phyloP scores from a whole-genome alignment of 2,797 vertebrate genomes.

The Anabas testudineus region DNA sequence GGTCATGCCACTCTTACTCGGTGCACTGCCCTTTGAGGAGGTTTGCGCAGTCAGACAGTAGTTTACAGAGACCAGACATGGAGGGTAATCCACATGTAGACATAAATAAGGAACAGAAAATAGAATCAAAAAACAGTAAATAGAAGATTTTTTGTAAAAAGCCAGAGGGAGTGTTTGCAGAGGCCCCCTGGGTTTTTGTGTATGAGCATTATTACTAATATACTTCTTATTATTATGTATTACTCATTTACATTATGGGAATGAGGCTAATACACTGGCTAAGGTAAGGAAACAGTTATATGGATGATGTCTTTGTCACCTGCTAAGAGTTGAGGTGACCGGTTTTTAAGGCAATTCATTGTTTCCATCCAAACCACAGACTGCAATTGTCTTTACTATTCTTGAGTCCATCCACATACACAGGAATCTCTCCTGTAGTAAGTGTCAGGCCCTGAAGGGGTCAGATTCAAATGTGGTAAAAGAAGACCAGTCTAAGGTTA shows the following conservation, averaged over 20 bases:
- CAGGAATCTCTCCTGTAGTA: slow-evolving; percentile 50
- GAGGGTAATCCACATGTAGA: slow-evolving; percentile 85
- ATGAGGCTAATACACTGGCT: slow-evolving; percentile 81
- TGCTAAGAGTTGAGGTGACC: slow-evolving; percentile 71
- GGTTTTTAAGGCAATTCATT: slow-evolving; percentile 88
- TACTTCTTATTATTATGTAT: slow-evolving; percentile 83
- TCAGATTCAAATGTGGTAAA: slow-evolving; percentile 54
- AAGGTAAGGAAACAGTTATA: slow-evolving; percentile 81
- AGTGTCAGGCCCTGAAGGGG: slow-evolving; percentile 56
- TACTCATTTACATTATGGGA: slow-evolving; percentile 82
- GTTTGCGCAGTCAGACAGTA: slow-evolving; percentile 86
- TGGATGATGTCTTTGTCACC: slow-evolving; percentile 77
- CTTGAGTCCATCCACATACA: slow-evolving; percentile 46
- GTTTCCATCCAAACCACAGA: slow-evolving; percentile 76
- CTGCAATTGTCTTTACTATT: slow-evolving; percentile 61
- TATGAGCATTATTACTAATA: slow-evolving; percentile 84
- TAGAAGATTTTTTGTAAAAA: slow-evolving; percentile 78
- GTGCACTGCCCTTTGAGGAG: slow-evolving; percentile 84
- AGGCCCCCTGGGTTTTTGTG: slow-evolving; percentile 64
- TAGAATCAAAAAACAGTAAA: slow-evolving; percentile 82
- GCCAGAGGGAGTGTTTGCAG: slow-evolving; percentile 71
- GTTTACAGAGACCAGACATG: slow-evolving; percentile 87
- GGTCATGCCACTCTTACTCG: slow-evolving; percentile 89
- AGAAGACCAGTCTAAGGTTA: slow-evolving; percentile 47
- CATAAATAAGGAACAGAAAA: slow-evolving; percentile 89